phyloP scores from a whole-genome alignment of 2,113 vertebrate species.

The Psophia crepitans region DNA sequence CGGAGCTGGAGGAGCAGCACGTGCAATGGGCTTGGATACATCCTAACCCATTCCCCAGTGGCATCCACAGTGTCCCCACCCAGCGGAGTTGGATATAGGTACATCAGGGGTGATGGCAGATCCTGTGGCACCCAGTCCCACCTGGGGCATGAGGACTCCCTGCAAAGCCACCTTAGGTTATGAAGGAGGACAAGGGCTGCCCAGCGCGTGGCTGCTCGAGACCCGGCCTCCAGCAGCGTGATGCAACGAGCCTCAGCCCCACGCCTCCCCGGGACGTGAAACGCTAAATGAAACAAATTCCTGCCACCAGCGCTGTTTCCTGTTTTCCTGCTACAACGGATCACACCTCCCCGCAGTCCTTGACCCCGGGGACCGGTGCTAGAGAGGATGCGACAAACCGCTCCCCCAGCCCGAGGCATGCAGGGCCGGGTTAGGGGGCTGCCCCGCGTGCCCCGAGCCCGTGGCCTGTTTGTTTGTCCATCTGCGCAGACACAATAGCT shows the following conservation, averaged over 20 bases:
- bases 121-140: no score
- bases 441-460: not conserved
- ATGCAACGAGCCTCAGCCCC: not conserved
- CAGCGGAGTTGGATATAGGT: accelerated
- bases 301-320: not conserved
- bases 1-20: not conserved
- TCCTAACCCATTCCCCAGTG: not conserved
- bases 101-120: accelerated
- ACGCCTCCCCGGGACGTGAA: not conserved
- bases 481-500: not conserved
- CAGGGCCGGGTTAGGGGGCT: not conserved
- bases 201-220: accelerated
- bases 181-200: not conserved
- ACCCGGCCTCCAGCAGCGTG: not conserved
- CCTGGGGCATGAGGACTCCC: not conserved
- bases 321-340: not conserved
- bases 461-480: not conserved
- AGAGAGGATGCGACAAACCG: not conserved
- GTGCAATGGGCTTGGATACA: not conserved
- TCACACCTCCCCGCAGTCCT: not conserved
- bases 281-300: not conserved
- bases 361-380: not conserved
- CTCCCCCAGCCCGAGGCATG: accelerated
- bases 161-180: accelerated
- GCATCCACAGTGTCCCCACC: not conserved